These are phyloP conservation scores for Drosophila nebulosa DNA, from an alignment of 1,140 invertebrate genomes.

Conservation along the genomic window DNA sequence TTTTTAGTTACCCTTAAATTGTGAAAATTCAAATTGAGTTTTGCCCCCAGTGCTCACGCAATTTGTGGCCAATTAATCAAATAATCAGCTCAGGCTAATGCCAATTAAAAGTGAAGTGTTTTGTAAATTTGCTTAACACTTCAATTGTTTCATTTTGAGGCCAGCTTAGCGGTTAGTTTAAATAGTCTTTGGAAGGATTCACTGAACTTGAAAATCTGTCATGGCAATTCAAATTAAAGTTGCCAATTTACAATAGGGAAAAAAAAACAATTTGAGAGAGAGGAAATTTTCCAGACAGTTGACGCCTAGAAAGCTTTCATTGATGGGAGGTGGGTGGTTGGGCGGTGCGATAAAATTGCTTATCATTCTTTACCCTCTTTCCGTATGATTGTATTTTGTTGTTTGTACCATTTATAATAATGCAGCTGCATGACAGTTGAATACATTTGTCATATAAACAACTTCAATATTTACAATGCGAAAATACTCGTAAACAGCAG, in stretches of 20 bases:
- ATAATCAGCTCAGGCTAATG: conserved; percentile 2
- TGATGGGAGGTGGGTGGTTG: not conserved
- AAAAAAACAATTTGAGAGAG: not conserved
- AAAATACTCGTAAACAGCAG: not conserved
- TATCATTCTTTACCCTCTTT: not conserved
- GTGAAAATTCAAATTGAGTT: too few species aligned
- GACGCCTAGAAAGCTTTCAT: not conserved
- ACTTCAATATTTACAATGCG: not conserved
- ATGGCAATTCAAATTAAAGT: conserved; percentile 1
- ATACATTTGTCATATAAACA: not conserved
- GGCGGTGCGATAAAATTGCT: not conserved
- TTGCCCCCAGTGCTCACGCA: too few species aligned
- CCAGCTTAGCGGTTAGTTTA: conserved; percentile 28
- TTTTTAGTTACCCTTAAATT: too few species aligned
- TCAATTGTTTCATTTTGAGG: not conserved
- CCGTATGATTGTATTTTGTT: not conserved
- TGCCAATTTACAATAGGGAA: not conserved
- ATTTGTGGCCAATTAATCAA: conserved; percentile 12
- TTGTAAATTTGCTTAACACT: not conserved
- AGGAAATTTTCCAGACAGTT: not conserved
- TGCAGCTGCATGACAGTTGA: not conserved
- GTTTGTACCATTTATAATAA: not conserved
- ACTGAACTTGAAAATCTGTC: conserved; percentile 50
- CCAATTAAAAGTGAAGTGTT: not conserved
- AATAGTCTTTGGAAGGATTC: conserved; percentile 29